Conservation (phyloP, 2,888 invertebrate genomes). For the Tolmerus cingulatus region DNA sequence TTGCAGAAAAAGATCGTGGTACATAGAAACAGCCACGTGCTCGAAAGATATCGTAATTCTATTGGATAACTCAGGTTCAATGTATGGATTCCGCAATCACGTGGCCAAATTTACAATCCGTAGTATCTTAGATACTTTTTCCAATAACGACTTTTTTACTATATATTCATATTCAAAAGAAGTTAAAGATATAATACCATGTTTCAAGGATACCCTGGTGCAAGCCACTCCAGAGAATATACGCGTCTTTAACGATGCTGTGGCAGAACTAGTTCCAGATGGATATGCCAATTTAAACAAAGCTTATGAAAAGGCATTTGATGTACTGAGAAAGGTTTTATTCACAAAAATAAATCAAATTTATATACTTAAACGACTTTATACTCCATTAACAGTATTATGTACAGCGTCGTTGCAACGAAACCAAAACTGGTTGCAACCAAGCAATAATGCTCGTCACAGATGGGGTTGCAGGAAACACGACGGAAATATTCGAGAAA, state of each 20-base stretch:
- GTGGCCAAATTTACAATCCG: conserved; percentile 86
- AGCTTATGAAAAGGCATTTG: conserved; percentile 86
- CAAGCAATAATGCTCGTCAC: conserved; percentile 97
- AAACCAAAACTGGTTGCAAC: conserved; percentile 77
- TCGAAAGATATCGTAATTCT: conserved; percentile 97
- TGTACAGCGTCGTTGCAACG: conserved; percentile 66
- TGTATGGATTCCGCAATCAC: conserved; percentile 83
- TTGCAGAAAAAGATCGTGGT: conserved; percentile 92
- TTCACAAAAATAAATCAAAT: not conserved
- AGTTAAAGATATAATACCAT: conserved; percentile 79
- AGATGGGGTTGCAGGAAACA: conserved; percentile 90
- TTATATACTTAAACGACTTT: conserved; percentile 22
- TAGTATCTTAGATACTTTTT: conserved; percentile 91
- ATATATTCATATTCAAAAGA: conserved; percentile 82
- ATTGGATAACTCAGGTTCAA: conserved; percentile 95
- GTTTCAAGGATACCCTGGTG: conserved; percentile 84
- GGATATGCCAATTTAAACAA: conserved; percentile 85
- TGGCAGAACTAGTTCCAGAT: conserved; percentile 70
- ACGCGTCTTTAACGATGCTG: conserved; percentile 73
- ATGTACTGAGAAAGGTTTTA: conserved; percentile 76
- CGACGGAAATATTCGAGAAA: conserved; percentile 82
- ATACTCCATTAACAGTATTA: conserved; percentile 61
- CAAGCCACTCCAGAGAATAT: conserved; percentile 90
- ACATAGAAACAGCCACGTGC: conserved; percentile 96
- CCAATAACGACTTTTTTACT: conserved; percentile 97